Evolutionary conservation across 2,888 invertebrate species (phyloP).

Genomic region (Trissonchulus latispiculum): DNA sequence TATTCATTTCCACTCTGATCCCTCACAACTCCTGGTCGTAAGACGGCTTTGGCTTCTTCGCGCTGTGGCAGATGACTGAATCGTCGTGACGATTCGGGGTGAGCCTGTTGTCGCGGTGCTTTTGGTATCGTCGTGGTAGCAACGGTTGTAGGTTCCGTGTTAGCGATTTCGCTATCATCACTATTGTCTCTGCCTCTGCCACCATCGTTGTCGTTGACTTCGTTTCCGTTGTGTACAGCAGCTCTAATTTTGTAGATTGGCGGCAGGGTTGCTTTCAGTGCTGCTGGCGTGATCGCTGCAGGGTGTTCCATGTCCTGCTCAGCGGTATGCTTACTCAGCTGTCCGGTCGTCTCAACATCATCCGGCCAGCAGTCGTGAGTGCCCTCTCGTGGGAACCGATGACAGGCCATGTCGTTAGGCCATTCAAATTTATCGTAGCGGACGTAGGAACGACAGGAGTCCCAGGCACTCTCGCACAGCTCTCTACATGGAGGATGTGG

Average conservation of each 20-base stretch:
- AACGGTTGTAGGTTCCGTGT: background rate
- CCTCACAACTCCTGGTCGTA: background rate
- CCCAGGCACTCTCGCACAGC: background rate
- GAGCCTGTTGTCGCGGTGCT: background rate
- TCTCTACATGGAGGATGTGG: background rate
- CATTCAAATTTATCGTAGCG: background rate
- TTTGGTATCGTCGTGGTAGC: background rate
- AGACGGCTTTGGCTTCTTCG: background rate
- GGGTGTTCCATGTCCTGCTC: constrained; percentile 40
- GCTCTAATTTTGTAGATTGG: background rate
- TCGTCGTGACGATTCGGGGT: background rate
- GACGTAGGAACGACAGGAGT: background rate
- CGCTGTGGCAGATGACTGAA: background rate
- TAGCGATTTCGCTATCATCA: too few relatives aligned
- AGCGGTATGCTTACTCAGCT: background rate
- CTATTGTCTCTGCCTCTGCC: too few relatives aligned
- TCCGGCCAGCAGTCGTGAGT: background rate
- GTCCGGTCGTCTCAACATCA: background rate
- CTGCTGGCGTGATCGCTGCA: constrained; percentile 39
- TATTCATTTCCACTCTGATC: background rate
- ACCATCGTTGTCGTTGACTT: too few relatives aligned
- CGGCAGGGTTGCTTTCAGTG: too few relatives aligned
- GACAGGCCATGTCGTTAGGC: background rate
- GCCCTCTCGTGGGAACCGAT: background rate
- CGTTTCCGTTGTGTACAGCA: too few relatives aligned